Conservation (phyloP, 2,113 vertebrate genomes). For the Ursus arctos region DNA sequence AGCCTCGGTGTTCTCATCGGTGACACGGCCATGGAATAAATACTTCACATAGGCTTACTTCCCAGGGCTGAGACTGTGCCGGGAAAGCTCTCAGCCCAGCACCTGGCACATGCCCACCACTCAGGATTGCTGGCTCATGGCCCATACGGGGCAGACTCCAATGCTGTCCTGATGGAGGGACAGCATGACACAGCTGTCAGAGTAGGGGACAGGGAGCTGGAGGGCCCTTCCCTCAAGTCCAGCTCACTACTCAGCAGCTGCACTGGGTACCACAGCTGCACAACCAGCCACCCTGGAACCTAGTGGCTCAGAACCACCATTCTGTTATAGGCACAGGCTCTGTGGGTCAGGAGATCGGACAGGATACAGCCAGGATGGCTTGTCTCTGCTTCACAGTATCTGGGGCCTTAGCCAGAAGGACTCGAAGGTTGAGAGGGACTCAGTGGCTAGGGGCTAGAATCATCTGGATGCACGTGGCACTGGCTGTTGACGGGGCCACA, state of each 20-base stretch:
- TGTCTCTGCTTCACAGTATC: not conserved
- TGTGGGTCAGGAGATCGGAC: not conserved
- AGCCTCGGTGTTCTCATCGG: not conserved
- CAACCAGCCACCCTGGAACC: not conserved
- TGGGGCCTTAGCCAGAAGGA: not conserved
- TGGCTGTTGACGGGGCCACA: not conserved
- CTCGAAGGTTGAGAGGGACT: not conserved
- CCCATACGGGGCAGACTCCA: too few relatives aligned
- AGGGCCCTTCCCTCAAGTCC: not conserved
- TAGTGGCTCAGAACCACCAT: too few relatives aligned
- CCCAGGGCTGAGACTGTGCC: not conserved
- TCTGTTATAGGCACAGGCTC: accelerated
- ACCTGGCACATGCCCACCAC: not conserved
- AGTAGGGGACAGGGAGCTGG: not conserved
- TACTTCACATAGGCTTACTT: not conserved
- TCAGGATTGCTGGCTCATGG: not conserved
- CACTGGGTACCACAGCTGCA: accelerated
- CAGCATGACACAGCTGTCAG: not conserved
- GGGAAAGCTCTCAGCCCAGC: not conserved
- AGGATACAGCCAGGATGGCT: not conserved
- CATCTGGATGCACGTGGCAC: not conserved
- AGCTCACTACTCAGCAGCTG: not conserved
- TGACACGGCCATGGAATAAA: not conserved
- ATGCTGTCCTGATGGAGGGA: not conserved
- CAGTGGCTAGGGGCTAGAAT: not conserved